Evolutionary conservation across 2,888 invertebrate species (phyloP).

Genomic region (Trissolcus japonicus): DNA sequence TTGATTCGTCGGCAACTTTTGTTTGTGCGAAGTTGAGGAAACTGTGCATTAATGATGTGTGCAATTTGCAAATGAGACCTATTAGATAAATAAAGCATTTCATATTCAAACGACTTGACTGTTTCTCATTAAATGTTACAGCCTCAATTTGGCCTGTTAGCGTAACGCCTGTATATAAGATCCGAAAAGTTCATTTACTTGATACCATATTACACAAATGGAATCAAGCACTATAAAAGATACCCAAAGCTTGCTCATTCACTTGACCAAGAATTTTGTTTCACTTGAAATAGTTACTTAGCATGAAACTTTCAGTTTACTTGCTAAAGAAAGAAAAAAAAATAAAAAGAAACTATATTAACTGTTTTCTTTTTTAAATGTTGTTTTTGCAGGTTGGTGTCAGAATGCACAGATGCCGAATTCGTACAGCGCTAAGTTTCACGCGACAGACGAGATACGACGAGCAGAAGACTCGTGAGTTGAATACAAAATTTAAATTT

Average conservation of each 20-base stretch:
- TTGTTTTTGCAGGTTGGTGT: conserved; percentile 35
- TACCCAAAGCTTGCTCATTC: conserved; percentile 32
- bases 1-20: conserved; percentile 1
- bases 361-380: conserved; percentile 19
- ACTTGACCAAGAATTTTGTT: conserved; percentile 34
- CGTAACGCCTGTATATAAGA: conserved; percentile 11
- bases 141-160: conserved; percentile 27
- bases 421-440: conserved; percentile 24
- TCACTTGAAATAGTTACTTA: conserved; percentile 10
- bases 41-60: conserved; percentile 1
- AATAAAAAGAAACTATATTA: conserved; percentile 9
- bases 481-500: conserved; percentile 1
- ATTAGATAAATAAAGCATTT: conserved; percentile 34
- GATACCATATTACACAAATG: conserved; percentile 41
- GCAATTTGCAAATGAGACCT: conserved; percentile 11
- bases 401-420: conserved; percentile 44
- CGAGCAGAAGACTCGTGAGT: conserved; percentile 39
- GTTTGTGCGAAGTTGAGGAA: neutral
- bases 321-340: neutral
- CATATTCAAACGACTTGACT: conserved; percentile 22
- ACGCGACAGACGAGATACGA: conserved; percentile 12
- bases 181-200: conserved; percentile 45
- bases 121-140: conserved; percentile 36
- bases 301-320: conserved; percentile 26
- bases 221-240: conserved; percentile 26